phyloP scores from a whole-genome alignment of 1,140 invertebrate species.

The Atta texana region DNA sequence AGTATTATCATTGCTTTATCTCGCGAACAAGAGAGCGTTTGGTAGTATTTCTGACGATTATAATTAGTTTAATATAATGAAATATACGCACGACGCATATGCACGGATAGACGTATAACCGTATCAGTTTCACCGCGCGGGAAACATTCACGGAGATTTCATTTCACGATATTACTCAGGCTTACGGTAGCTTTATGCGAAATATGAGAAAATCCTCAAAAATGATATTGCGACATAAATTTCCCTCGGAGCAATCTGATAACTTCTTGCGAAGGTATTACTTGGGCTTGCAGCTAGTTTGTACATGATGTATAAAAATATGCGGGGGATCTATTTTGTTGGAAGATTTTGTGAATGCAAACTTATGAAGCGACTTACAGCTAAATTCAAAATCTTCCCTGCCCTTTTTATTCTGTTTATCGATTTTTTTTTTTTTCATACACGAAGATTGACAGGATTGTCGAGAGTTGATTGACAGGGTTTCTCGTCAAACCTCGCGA shows the following conservation, averaged over 20 bases:
- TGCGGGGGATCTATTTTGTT: constrained; percentile 35
- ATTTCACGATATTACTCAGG: constrained; percentile 64
- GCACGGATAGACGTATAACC: constrained; percentile 37
- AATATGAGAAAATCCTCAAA: constrained; percentile 64
- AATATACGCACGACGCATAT: constrained; percentile 1
- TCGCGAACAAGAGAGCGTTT: background rate
- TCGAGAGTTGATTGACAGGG: background rate
- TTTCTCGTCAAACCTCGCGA: background rate
- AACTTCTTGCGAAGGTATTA: constrained; percentile 59
- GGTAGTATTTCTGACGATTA: constrained; percentile 33
- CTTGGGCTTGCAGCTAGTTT: constrained; percentile 53
- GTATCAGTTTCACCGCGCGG: constrained; percentile 51
- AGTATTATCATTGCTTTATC: background rate
- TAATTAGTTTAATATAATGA: constrained; percentile 40
- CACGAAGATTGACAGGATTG: background rate
- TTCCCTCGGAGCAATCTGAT: constrained; percentile 57
- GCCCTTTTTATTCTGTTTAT: background rate
- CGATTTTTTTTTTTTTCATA: background rate
- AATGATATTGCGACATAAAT: constrained; percentile 65
- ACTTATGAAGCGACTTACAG: constrained; percentile 45
- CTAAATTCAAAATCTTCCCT: constrained; percentile 32
- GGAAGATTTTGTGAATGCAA: constrained; percentile 47
- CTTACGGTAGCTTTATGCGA: constrained; percentile 63
- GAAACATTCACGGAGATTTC: constrained; percentile 61
- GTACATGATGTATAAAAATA: constrained; percentile 62